Conservation (phyloP, 2,888 invertebrate genomes). For the Apodemia zela region DNA sequence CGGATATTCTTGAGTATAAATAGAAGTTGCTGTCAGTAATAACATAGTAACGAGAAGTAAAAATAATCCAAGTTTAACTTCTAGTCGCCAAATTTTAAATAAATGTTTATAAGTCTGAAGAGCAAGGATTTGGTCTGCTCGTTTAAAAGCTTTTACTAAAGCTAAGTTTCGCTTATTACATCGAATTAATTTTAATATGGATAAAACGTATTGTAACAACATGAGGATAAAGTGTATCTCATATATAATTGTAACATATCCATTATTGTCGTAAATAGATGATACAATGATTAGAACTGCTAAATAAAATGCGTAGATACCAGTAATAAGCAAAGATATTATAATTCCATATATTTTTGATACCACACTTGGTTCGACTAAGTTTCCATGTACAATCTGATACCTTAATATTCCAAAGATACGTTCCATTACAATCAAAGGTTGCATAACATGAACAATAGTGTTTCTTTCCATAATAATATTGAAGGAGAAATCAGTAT, state of each 20-base stretch:
- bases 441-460: slow-evolving; percentile 28
- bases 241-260: background rate
- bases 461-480: background rate
- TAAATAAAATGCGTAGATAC: slow-evolving; percentile 27
- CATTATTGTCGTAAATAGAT: background rate
- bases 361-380: slow-evolving; percentile 35
- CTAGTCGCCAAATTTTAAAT: slow-evolving; percentile 11
- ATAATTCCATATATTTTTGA: slow-evolving; percentile 41
- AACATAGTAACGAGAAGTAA: slow-evolving; percentile 12
- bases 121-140: slow-evolving; percentile 23
- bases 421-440: slow-evolving; percentile 40
- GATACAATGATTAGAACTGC: background rate
- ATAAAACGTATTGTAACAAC: slow-evolving; percentile 18
- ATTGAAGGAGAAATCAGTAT: background rate
- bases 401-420: slow-evolving; percentile 49
- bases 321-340: slow-evolving; percentile 29
- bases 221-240: slow-evolving; percentile 14
- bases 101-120: slow-evolving; percentile 10
- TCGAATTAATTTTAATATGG: slow-evolving; percentile 5
- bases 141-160: slow-evolving; percentile 18
- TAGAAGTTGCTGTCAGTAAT: background rate
- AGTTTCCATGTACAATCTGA: slow-evolving; percentile 33
- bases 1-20: background rate
- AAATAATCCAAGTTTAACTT: slow-evolving; percentile 12
- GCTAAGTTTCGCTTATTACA: slow-evolving; percentile 20